These are phyloP conservation scores for Clitarchus hookeri DNA, from an alignment of 2,888 invertebrate species.

Conservation along the genomic window DNA sequence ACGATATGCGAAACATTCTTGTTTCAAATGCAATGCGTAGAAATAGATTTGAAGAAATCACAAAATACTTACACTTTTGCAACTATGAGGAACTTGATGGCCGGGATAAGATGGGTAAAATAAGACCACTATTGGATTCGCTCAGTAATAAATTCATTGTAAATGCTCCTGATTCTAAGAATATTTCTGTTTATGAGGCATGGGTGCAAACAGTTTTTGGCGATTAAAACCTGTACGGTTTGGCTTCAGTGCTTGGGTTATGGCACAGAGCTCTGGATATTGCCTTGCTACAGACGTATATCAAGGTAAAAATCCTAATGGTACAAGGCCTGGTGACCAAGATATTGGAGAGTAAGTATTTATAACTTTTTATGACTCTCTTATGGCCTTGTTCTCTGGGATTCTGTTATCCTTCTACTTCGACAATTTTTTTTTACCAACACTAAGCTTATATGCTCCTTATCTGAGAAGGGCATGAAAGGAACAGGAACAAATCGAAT, in stretches of 20 bases:
- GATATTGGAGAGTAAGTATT: too few relatives aligned
- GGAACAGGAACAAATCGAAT: background rate
- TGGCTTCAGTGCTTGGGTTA: background rate
- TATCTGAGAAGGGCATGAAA: too few relatives aligned
- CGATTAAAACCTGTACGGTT: background rate
- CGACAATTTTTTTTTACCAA: background rate
- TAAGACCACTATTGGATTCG: background rate
- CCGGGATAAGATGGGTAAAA: constrained; percentile 2
- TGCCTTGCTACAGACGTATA: too few relatives aligned
- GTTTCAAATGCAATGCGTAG: too few relatives aligned
- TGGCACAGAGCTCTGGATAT: constrained; percentile 6
- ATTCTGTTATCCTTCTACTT: background rate
- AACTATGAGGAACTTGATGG: background rate
- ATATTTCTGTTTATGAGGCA: background rate
- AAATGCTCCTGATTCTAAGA: background rate
- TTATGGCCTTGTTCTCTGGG: background rate
- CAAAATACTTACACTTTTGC: background rate
- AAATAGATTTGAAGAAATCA: background rate
- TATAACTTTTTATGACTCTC: too few relatives aligned
- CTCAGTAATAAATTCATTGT: background rate
- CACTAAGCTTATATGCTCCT: background rate
- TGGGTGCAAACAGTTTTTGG: constrained; percentile 7
- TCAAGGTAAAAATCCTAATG: too few relatives aligned
- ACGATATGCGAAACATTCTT: too few relatives aligned
- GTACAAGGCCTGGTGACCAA: too few relatives aligned